Conservation (phyloP, 2,797 vertebrate species). For the Urocyon cinereoargenteus region DNA sequence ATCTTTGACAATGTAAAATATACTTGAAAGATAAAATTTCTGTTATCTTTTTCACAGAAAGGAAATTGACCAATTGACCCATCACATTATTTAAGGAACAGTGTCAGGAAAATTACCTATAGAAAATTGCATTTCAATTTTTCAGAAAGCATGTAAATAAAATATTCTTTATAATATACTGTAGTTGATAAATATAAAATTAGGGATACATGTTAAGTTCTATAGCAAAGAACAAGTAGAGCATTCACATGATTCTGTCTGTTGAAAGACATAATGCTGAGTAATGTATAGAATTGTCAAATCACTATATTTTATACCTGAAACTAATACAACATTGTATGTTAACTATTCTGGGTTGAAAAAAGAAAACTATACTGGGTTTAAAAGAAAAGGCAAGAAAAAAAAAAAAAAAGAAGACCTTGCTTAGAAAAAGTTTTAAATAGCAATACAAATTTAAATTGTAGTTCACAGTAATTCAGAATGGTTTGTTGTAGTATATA, state of each 20-base stretch:
- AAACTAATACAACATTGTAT: neutral
- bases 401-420: neutral
- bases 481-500: neutral
- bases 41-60: slow-evolving; percentile 29
- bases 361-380: neutral
- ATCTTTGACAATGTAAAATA: slow-evolving; percentile 32
- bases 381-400: neutral
- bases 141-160: slow-evolving; percentile 10
- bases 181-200: neutral
- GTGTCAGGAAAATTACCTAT: neutral
- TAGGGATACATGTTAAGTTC: slow-evolving; percentile 6
- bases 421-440: slow-evolving; percentile 28
- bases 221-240: neutral
- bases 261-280: neutral
- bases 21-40: slow-evolving; percentile 36
- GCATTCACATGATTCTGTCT: neutral
- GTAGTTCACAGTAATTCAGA: slow-evolving; percentile 29
- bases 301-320: neutral
- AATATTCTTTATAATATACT: neutral
- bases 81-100: neutral
- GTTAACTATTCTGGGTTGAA: neutral
- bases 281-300: neutral
- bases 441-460: neutral
- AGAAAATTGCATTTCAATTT: slow-evolving; percentile 42
- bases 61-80: neutral